Evolutionary conservation across 2,113 vertebrate species (phyloP), one percentile per base, ranked within the genome.

Genomic region (Muntiacus reevesi): DNA sequence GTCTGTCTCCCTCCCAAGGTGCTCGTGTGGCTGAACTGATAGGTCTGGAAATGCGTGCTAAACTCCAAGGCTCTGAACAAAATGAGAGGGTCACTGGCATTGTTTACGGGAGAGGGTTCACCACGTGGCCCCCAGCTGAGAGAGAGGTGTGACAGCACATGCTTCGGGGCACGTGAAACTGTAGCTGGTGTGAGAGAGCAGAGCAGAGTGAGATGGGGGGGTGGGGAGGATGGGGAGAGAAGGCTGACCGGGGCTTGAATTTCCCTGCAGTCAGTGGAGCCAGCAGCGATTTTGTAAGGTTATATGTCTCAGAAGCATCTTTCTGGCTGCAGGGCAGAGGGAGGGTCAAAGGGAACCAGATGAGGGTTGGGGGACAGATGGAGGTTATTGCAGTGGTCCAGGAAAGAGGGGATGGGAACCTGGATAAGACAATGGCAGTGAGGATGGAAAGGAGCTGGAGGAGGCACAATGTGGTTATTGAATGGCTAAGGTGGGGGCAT

Each of bases 181-280:
- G 6, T 33, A n/a, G n/a, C 40, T 55, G 79, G 28, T 5, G 7
- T 45, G 86, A 36, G n/a, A 64, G 45, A 33, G 67, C 12, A 3
- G 40, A 78, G 30, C 40, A 9, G 36, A 55, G 59, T 28, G 59
- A 30, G 90, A 45, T 2, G 6, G 33, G 50, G 50, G 5, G 55
- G 5, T 19, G n/a, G 23, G 13, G 1, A 15, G 43, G 28, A 6
- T 7, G 5, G 6, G 16, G 45, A 13, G 25, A 45, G 19, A 7
- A 19, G 52, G n/a, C 27, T 6, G 19, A 5, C 25, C 4, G 7
- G 23, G 50, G n/a, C 30, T 10, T n/a, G 54, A 45, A 27, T 10
- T 50, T 76, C 67, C 36, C 40, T 47, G n/a, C 9, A 4, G 78
- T 21, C 82, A 21, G 57, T 40, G 87, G 47, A 67, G 27, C 57